A percentile compares a stretch with the other conserved stretches of the same genome.
phyloP scores from a whole-genome alignment of 37 sponge, comb jelly and placozoan species.

The Corticium candelabrum region DNA sequence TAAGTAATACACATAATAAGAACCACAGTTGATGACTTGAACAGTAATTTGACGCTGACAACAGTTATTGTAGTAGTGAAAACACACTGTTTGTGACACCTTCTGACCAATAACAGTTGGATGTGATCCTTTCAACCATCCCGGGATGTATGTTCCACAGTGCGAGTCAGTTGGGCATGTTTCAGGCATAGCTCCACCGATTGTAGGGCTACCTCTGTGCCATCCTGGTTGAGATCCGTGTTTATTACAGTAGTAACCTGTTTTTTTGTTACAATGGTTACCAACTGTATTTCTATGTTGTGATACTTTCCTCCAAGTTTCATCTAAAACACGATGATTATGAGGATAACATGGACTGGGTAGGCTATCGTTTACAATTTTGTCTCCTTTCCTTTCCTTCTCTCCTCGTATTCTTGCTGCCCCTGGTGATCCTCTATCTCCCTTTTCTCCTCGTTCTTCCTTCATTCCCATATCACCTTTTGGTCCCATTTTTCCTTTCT shows the following conservation, averaged over 20 bases:
- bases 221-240: not conserved
- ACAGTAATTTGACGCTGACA: not conserved
- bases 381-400: not conserved
- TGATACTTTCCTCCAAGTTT: not conserved
- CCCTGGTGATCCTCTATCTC: too few species aligned
- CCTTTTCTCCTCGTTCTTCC: too few species aligned
- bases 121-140: not conserved
- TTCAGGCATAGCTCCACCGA: not conserved
- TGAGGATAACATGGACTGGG: not conserved
- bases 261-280: not conserved
- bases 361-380: not conserved
- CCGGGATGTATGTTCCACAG: not conserved
- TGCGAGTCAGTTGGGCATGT: not conserved
- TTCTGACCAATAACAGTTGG: not conserved
- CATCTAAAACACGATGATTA: not conserved
- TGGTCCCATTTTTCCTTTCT: not conserved
- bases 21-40: conserved; percentile 2
- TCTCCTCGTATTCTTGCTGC: too few species aligned
- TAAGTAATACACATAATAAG: not conserved
- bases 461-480: not conserved
- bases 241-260: conserved; percentile 9
- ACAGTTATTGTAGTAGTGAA: not conserved
- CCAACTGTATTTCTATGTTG: not conserved
- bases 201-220: not conserved
- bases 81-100: not conserved